Evolutionary conservation across 1,140 invertebrate species (phyloP), one percentile per base, ranked within the genome.

Genomic region (Aleiodes sp.): DNA sequence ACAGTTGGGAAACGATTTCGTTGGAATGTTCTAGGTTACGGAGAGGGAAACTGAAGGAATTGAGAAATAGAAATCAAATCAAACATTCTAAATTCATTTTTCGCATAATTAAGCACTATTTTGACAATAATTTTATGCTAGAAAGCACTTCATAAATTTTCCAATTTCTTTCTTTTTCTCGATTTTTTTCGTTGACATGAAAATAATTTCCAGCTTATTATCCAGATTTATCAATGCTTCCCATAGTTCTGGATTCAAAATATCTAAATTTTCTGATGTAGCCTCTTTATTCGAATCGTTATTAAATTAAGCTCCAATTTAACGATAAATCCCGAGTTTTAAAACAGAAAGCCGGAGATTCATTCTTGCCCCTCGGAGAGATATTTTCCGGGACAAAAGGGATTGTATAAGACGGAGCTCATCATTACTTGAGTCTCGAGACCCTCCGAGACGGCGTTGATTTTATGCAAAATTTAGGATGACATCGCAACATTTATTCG

Each of bases 401-500:
- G 46, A 21, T 52, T 16, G 16, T 1, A 6, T 16, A 16, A 19
- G 46, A 24, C 12, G 26, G 21, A 52, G 21, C 3, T 21, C n/a
- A 24, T 52, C 46, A 52, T 52, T 52, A 52, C 46, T 52, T 52
- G 19, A 52, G 46, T 24, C 35, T n/a, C 21, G 33, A 37, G 12
- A 41, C 14, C 61, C 33, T 63, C 35, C 8, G 12, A 28, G 28
- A 56, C 19, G 33, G 29, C 35, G 59, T 70, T 60, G 70, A 74
- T 70, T 69, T 64, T 72, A 72, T 72, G 74, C 70, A 72, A 75
- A 71, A 75, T 60, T 29, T 8, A 16, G 43, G 65, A 68, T 56
- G 69, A 63, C 66, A 75, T 24, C 66, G 41, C 63, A 63, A 66
- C 73, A 63, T 68, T 68, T 73, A 64, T 76, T 69, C 73, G 70